Base-by-base conservation (phyloP, 2,888 invertebrate species). In the Hymenopus coronatus region DNA sequence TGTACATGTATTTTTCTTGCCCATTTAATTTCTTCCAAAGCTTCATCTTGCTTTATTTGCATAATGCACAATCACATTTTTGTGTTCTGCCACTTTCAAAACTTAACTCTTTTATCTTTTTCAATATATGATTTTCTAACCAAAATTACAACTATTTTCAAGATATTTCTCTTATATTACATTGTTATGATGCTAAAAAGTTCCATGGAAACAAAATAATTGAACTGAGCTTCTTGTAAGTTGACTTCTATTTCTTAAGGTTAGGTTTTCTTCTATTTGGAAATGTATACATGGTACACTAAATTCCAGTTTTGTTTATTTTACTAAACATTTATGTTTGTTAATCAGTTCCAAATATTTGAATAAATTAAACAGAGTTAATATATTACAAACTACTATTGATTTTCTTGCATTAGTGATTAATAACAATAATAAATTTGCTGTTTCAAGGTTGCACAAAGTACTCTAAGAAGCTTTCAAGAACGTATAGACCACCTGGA, bases 401-500 rank as follows among this genome's bases (percentile, higher is more conserved):
- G 1, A 0, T 70, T 70, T 20, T 54, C 1, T 25, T 20, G 4
- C 20, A 20, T 20, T 14, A 83, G 15, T 83, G 8, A 25, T 83
- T 28, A 83, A 28, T n/a, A 14, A 14, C 3, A 28, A 28, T 1
- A 83, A 83, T 28, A 20, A 9, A 28, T 83, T 83, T 28, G 0
- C 6, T 86, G 28, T 28, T 87, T 28, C 54, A 90, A 91, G 20
- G 92, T 92, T 88, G 92, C 91, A 89, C 91, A 92, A 28, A 91
- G 91, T 87, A 92, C 91, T 1, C 91, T 93, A 20, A 91, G 91
- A 25, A 91, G 92, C 81, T 90, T 93, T 33, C 93, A 93, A 82
- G 94, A 94, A 88, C 94, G 94, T 91, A 93, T 94, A 15, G 90
- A 91, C 1, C 93, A 94, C 83, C 91, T 95, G 27, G 94, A 94